These are phyloP conservation scores for Diadromus collaris DNA, from an alignment of 2,888 invertebrate genomes.

Conservation along the genomic window DNA sequence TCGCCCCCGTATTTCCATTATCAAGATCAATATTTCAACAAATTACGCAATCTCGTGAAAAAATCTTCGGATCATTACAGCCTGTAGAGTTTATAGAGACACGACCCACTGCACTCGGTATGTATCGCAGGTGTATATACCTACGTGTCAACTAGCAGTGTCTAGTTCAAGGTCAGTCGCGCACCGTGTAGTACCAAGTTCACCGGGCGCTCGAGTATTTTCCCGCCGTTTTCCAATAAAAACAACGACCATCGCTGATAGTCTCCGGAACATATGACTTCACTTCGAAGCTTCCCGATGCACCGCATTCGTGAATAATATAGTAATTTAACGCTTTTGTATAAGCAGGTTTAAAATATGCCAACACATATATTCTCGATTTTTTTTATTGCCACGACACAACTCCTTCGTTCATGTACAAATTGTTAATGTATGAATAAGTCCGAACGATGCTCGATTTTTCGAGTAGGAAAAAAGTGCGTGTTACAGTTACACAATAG, in stretches of 20 bases:
- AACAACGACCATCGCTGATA: background rate
- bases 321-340: background rate
- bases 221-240: conserved; percentile 35
- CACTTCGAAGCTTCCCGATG: background rate
- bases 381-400: conserved; percentile 47
- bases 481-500: conserved; percentile 24
- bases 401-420: conserved; percentile 49
- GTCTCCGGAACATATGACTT: background rate
- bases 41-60: conserved; percentile 1
- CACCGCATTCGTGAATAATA: background rate
- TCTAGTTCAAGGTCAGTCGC: conserved; percentile 61
- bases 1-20: background rate
- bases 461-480: conserved; percentile 15
- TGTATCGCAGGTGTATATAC: background rate
- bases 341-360: background rate
- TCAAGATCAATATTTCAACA: conserved; percentile 21
- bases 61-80: background rate
- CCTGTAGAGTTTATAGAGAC: background rate
- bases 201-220: conserved; percentile 46
- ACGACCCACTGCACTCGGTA: background rate
- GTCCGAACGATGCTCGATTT: conserved; percentile 18
- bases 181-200: conserved; percentile 57
- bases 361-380: background rate
- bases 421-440: conserved; percentile 32
- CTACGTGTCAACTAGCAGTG: conserved; percentile 38